Evolutionary conservation across 1,140 invertebrate species (phyloP).

Genomic region (Ceratitis capitata): DNA sequence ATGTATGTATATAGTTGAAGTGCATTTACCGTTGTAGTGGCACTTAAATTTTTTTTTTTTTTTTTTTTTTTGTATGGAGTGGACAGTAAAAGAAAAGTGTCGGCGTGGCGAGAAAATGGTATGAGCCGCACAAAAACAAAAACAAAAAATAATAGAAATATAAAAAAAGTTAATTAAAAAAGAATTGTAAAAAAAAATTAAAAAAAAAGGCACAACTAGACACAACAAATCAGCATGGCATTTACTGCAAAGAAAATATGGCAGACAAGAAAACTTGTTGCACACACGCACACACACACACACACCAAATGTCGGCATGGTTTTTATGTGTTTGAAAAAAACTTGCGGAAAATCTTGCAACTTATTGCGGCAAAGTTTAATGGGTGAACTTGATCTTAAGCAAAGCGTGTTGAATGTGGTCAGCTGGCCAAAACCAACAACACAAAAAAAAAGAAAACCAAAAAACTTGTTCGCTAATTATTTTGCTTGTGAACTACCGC

Average conservation of each 20-base stretch:
- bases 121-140: not conserved
- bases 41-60: not conserved
- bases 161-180: too few species aligned
- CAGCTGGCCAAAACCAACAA: not conserved
- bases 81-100: not conserved
- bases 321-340: too few species aligned
- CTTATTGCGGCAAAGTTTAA: not conserved
- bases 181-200: too few species aligned
- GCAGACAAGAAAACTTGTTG: slow-evolving; percentile 12
- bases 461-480: not conserved
- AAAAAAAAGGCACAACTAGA: not conserved
- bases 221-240: not conserved
- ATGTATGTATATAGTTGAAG: too few species aligned
- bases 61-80: not conserved
- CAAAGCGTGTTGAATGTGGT: slow-evolving; percentile 20
- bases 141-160: not conserved
- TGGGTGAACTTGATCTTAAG: slow-evolving; percentile 33
- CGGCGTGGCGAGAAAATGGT: not conserved
- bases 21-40: not conserved
- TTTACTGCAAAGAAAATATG: not conserved
- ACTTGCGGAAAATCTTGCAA: too few species aligned
- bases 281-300: not conserved
- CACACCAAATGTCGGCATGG: not conserved
- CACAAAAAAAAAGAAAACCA: too few species aligned
- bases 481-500: too few species aligned